Evolutionary conservation across 2,113 vertebrate species (phyloP).

Genomic region (Alosa alosa): DNA sequence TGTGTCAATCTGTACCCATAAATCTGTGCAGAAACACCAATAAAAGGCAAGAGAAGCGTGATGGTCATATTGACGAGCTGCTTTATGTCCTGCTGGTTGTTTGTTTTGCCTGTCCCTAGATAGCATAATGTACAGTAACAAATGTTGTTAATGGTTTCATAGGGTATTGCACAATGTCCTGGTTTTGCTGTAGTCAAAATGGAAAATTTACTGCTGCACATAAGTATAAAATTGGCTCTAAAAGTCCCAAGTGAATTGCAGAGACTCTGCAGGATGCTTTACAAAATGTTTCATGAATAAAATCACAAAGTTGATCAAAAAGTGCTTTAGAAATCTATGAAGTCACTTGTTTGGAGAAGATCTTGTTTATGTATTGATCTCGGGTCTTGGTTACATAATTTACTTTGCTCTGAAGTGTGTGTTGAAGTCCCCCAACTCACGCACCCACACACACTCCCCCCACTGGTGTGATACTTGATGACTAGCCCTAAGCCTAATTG

Average conservation of each 20-base stretch:
- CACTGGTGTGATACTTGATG: background rate
- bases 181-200: background rate
- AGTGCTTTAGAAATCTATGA: background rate
- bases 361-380: background rate
- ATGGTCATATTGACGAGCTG: constrained; percentile 36
- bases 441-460: background rate
- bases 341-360: background rate
- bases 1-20: constrained; percentile 37
- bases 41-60: constrained; percentile 23
- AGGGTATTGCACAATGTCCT: background rate
- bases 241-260: background rate
- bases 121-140: constrained; percentile 2
- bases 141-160: background rate
- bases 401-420: background rate
- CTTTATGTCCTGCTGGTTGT: constrained; percentile 2
- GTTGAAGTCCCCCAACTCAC: background rate
- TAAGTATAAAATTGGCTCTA: background rate
- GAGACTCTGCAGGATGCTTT: background rate
- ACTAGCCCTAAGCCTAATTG: background rate
- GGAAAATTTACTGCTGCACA: background rate
- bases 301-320: background rate
- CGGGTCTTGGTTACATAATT: background rate
- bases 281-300: background rate
- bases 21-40: constrained; percentile 41
- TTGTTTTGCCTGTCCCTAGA: background rate